Percentiles rank a stretch among this genome's conserved stretches.
These are phyloP conservation scores for Candoia aspera DNA, from an alignment of 2,113 vertebrate genomes.

Conservation along the genomic window DNA sequence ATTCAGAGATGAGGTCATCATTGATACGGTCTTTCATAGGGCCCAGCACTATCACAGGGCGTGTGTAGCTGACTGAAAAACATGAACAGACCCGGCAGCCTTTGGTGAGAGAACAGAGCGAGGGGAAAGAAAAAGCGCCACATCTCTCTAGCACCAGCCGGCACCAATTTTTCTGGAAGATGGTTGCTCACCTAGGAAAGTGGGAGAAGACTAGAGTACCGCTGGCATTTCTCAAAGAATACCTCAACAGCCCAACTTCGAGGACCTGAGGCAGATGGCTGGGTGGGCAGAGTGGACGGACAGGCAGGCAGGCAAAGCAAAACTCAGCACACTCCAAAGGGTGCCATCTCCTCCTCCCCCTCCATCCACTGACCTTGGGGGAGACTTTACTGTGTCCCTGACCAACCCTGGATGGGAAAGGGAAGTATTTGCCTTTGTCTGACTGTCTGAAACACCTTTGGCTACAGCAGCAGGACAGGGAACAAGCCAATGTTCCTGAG, in stretches of 20 bases:
- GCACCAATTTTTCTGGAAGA: not conserved
- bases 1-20: constrained; percentile 97
- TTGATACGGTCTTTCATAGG: constrained; percentile 99
- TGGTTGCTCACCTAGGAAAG: not conserved
- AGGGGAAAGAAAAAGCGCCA: not conserved
- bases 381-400: too few relatives aligned
- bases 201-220: not conserved
- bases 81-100: not conserved
- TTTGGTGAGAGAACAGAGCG: not conserved
- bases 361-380: too few relatives aligned
- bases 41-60: constrained; percentile 95
- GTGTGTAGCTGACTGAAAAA: constrained; percentile 88
- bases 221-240: not conserved
- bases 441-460: too few relatives aligned
- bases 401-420: too few relatives aligned
- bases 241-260: too few relatives aligned
- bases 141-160: not conserved
- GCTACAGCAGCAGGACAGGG: too few relatives aligned
- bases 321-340: not conserved
- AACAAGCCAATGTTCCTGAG: too few relatives aligned
- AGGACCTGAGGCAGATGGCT: not conserved
- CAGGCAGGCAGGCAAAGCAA: too few relatives aligned
- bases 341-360: too few relatives aligned
- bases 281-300: not conserved
- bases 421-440: too few relatives aligned